phyloP scores from a whole-genome alignment of 2,113 vertebrate genomes.

The Helogale parvula region DNA sequence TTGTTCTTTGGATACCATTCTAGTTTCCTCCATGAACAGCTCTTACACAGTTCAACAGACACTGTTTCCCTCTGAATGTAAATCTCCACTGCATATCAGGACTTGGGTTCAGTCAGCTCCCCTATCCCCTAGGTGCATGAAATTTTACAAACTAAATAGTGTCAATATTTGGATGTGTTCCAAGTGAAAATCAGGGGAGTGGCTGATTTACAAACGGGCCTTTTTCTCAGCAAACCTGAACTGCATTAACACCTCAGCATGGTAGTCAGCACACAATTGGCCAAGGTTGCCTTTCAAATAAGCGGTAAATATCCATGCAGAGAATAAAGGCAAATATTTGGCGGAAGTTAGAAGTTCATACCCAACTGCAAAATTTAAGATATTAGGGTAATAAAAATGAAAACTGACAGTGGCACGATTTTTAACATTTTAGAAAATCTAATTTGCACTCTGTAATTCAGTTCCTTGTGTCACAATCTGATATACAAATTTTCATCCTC shows the following conservation, averaged over 20 bases:
- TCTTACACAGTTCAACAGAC: slow-evolving; percentile 41
- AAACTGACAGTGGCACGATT: not conserved
- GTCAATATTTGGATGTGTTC: slow-evolving; percentile 57
- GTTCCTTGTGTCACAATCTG: not conserved
- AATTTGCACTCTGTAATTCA: not conserved
- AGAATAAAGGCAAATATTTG: slow-evolving; percentile 40
- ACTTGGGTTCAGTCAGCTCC: not conserved
- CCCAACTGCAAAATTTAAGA: not conserved
- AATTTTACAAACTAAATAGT: slow-evolving; percentile 63
- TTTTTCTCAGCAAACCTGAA: slow-evolving; percentile 59
- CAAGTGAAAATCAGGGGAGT: slow-evolving; percentile 52
- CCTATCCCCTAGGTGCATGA: not conserved
- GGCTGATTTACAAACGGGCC: slow-evolving; percentile 39
- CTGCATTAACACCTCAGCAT: slow-evolving; percentile 57
- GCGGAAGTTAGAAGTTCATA: slow-evolving; percentile 10
- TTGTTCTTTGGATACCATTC: slow-evolving; percentile 52
- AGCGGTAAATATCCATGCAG: slow-evolving; percentile 41
- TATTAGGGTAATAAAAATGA: slow-evolving; percentile 38
- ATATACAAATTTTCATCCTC: not conserved
- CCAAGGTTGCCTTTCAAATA: slow-evolving; percentile 18
- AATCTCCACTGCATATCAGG: slow-evolving; percentile 23
- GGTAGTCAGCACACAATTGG: not conserved
- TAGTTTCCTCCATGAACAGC: slow-evolving; percentile 52
- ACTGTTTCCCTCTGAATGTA: slow-evolving; percentile 56
- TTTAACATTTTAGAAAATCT: slow-evolving; percentile 41